These are phyloP conservation scores for Silvanus unidentatus DNA, from an alignment of 2,888 invertebrate genomes.

Conservation along the genomic window DNA sequence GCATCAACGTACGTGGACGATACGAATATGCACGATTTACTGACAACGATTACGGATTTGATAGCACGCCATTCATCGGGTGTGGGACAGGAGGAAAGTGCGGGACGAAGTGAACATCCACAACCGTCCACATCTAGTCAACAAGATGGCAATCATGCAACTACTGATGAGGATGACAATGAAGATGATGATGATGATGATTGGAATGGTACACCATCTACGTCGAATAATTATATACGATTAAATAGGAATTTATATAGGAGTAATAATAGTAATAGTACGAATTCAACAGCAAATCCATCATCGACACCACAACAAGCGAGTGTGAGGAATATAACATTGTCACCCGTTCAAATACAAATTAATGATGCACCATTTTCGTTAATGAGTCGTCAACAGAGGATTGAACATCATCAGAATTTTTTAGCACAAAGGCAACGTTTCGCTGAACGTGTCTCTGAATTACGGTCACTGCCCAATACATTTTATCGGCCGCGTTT, in stretches of 20 bases:
- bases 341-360: conserved; percentile 42
- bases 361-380: conserved; percentile 56
- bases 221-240: conserved; percentile 1
- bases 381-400: not conserved
- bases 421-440: conserved; percentile 20
- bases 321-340: conserved; percentile 35
- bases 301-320: no score
- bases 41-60: conserved; percentile 16
- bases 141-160: not conserved
- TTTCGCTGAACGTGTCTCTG: conserved; percentile 35
- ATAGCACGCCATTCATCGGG: conserved; percentile 18
- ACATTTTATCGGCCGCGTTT: conserved; percentile 41
- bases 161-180: not conserved
- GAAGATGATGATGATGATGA: conserved; percentile 20
- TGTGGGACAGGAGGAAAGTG: not conserved
- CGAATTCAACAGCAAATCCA: conserved; percentile 9
- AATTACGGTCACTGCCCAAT: conserved; percentile 27
- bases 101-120: not conserved
- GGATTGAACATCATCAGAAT: conserved; percentile 17
- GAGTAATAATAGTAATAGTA: conserved; percentile 27
- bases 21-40: not conserved
- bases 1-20: no score
- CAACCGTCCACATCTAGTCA: no score
- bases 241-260: conserved; percentile 23
- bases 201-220: conserved; percentile 11